Percentiles rank a stretch among this genome's conserved stretches.
Conservation (phyloP, 2,888 invertebrate genomes). For the Aphidius colemani region DNA sequence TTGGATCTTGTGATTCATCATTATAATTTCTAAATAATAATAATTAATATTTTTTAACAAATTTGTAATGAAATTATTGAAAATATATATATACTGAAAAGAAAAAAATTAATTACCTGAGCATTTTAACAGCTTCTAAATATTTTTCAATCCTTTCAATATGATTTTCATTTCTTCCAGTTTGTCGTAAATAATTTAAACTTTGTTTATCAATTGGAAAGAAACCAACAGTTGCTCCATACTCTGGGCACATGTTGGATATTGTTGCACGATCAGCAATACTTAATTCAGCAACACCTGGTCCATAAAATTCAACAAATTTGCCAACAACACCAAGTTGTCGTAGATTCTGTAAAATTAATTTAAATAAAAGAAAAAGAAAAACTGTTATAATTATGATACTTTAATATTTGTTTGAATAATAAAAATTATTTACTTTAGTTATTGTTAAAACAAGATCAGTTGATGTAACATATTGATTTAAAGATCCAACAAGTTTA, state of each 20-base stretch:
- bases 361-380: constrained; percentile 11
- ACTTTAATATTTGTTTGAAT: neutral
- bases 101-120: constrained; percentile 49
- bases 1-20: constrained; percentile 77
- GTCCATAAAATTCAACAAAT: constrained; percentile 98
- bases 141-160: constrained; percentile 81
- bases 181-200: constrained; percentile 82
- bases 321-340: constrained; percentile 96
- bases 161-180: constrained; percentile 79
- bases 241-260: constrained; percentile 98
- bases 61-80: no score
- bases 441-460: constrained; percentile 97
- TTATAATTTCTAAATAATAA: constrained; percentile 70
- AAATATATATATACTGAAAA: no score
- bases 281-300: constrained; percentile 86
- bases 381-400: neutral
- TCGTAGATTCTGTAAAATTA: constrained; percentile 65
- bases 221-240: constrained; percentile 94
- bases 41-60: no score
- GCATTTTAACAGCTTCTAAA: constrained; percentile 78
- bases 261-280: constrained; percentile 98
- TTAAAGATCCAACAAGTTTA: constrained; percentile 79
- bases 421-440: constrained; percentile 67
- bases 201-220: constrained; percentile 89
- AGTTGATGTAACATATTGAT: constrained; percentile 88